Percentiles rank a stretch among this genome's conserved stretches.
Evolutionary conservation across 2,888 invertebrate genomes (phyloP).

Genomic region (Barypeithes pellucidus): DNA sequence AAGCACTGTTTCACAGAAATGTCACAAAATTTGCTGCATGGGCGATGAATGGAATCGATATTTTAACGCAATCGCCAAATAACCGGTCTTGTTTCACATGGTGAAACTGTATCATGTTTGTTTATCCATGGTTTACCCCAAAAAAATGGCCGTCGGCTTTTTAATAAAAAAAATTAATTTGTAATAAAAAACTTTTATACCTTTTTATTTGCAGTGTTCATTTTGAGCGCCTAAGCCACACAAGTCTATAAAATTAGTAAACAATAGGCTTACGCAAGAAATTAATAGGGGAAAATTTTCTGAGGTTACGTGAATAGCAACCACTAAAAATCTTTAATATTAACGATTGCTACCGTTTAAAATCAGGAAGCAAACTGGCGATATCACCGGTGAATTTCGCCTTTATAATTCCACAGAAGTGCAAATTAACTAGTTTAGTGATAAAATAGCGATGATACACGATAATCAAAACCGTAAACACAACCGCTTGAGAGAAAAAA

Average conservation of each 20-base stretch:
- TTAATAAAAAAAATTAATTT: conserved; percentile 20
- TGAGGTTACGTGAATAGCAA: background rate
- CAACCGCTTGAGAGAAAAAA: conserved; percentile 21
- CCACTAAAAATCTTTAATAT: background rate
- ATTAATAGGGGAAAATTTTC: background rate
- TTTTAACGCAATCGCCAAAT: conserved; percentile 56
- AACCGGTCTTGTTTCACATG: background rate
- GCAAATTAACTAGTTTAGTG: conserved; percentile 27
- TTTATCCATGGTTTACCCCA: background rate
- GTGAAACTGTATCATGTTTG: background rate
- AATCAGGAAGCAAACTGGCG: conserved; percentile 17
- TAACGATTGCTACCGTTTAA: background rate
- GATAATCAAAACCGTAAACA: conserved; percentile 30
- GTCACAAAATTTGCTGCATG: background rate
- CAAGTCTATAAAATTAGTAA: background rate
- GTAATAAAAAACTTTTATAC: conserved; percentile 42
- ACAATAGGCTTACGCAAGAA: background rate
- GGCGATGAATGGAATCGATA: conserved; percentile 53
- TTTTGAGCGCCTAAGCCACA: conserved; percentile 35
- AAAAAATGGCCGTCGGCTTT: conserved; percentile 5
- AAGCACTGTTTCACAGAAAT: background rate
- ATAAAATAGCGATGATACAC: conserved; percentile 22
- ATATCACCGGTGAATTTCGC: conserved; percentile 25
- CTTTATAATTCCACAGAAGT: conserved; percentile 37
- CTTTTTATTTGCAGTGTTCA: conserved; percentile 55